A percentile compares a stretch with the other conserved stretches of the same genome.
These are phyloP conservation scores for Nephrotoma guestfalica DNA, from an alignment of 2,888 invertebrate genomes.

Conservation along the genomic window DNA sequence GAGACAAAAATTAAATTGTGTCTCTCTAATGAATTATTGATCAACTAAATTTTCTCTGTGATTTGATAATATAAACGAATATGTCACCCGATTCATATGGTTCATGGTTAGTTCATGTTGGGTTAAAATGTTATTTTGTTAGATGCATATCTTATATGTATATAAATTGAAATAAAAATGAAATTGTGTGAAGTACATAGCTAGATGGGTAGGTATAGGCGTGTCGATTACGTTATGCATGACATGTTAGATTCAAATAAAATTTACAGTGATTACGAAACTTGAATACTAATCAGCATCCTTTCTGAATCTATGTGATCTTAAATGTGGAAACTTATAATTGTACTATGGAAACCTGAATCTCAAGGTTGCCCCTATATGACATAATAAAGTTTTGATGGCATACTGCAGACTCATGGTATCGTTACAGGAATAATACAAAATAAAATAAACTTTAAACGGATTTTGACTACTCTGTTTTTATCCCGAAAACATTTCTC, in stretches of 20 bases:
- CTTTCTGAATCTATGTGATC: no score
- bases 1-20: background rate
- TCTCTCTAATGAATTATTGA: background rate
- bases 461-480: no score
- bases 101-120: background rate
- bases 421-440: no score
- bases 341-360: no score
- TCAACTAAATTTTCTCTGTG: background rate
- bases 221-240: background rate
- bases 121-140: background rate
- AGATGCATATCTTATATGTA: background rate
- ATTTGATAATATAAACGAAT: background rate
- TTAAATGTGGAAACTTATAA: no score
- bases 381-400: no score
- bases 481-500: no score
- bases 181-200: background rate
- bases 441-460: no score
- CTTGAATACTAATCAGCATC: background rate
- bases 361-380: no score
- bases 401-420: no score
- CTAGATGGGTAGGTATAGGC: background rate
- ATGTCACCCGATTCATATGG: background rate
- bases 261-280: background rate
- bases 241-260: background rate
- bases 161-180: background rate